A percentile compares a stretch with the other conserved stretches of the same genome.
phyloP scores from a whole-genome alignment of 1,140 invertebrate species.

The Hyles euphorbiae region DNA sequence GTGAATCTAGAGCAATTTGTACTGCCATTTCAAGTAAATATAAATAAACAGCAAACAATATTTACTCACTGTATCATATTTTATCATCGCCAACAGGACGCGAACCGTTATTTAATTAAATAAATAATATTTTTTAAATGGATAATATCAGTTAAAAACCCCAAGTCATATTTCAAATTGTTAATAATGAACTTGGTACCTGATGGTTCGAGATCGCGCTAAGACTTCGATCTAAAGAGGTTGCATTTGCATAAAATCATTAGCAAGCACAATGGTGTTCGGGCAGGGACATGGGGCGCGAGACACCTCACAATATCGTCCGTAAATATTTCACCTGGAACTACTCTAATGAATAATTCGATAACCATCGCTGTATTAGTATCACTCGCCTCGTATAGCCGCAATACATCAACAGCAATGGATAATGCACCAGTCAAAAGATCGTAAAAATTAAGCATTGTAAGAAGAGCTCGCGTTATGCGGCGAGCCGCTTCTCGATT shows the following conservation, averaged over 20 bases:
- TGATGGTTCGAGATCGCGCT: conserved; percentile 73
- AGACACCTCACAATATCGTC: conserved; percentile 59
- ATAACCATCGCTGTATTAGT: conserved; percentile 30
- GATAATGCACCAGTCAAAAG: conserved; percentile 15
- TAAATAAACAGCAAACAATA: not conserved
- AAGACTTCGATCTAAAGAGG: conserved; percentile 74
- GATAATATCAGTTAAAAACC: conserved; percentile 44
- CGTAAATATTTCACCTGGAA: conserved; percentile 42
- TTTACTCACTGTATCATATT: not conserved
- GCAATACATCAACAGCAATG: conserved; percentile 31
- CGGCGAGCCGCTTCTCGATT: conserved; percentile 68
- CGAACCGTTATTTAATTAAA: not conserved
- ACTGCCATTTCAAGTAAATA: no score
- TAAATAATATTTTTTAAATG: conserved; percentile 6
- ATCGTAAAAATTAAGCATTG: conserved; percentile 23
- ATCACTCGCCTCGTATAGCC: not conserved
- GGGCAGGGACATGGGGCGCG: conserved; percentile 66
- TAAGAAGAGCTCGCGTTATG: conserved; percentile 51
- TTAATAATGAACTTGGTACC: conserved; percentile 73
- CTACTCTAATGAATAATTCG: conserved; percentile 12
- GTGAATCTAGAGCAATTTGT: no score
- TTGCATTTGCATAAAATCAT: conserved; percentile 75
- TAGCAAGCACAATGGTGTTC: conserved; percentile 73
- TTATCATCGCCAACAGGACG: no score
- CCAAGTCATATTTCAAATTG: conserved; percentile 72